phyloP scores from a whole-genome alignment of 1,140 invertebrate genomes.

The Pseudomyrmex concolor region DNA sequence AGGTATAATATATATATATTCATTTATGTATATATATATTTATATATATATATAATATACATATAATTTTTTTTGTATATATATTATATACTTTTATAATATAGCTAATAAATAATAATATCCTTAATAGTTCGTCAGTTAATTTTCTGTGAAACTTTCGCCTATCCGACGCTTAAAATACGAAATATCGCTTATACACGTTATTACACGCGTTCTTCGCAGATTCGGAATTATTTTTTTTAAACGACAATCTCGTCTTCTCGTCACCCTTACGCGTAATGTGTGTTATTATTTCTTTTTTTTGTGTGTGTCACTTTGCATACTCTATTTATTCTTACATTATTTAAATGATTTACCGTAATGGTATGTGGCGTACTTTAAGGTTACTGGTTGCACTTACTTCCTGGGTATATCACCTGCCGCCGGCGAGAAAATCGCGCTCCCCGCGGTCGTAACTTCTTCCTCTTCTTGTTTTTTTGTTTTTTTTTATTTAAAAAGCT shows the following conservation, averaged over 20 bases:
- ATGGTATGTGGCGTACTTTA: constrained; percentile 49
- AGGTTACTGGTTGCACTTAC: constrained; percentile 63
- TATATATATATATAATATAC: constrained; percentile 67
- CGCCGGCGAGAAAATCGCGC: not conserved
- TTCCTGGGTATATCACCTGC: constrained; percentile 36
- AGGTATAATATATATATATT: not conserved
- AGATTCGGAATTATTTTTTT: constrained; percentile 58
- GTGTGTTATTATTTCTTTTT: not conserved
- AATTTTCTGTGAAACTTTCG: constrained; percentile 61
- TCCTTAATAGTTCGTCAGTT: constrained; percentile 71
- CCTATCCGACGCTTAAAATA: constrained; percentile 70
- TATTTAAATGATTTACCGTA: constrained; percentile 61
- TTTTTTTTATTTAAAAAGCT: constrained; percentile 46
- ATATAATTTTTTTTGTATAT: constrained; percentile 59
- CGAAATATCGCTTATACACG: constrained; percentile 67
- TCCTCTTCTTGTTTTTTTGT: no score
- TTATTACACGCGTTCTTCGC: constrained; percentile 57
- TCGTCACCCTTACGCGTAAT: constrained; percentile 7
- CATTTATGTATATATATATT: constrained; percentile 64
- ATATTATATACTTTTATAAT: constrained; percentile 67
- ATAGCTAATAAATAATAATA: constrained; percentile 73
- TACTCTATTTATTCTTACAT: constrained; percentile 61
- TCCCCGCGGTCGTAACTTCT: constrained; percentile 36
- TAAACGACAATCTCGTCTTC: constrained; percentile 50
- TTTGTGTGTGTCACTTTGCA: constrained; percentile 23